These are phyloP conservation scores for Actinernus sp. DNA, from an alignment of 92 coral and sea anemone species.

Conservation along the genomic window DNA sequence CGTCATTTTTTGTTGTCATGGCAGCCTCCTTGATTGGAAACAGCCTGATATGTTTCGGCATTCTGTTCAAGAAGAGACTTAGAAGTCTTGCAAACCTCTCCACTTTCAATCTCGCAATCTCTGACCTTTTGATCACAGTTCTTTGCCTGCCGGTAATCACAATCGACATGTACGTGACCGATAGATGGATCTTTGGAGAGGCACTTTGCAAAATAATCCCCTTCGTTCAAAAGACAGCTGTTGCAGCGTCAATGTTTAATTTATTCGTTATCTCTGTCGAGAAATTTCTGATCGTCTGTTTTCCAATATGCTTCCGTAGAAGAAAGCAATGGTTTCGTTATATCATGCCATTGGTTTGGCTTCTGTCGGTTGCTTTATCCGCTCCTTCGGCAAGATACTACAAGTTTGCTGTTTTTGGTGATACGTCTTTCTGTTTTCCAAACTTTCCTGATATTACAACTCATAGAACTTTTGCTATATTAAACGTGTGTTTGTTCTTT, in stretches of 20 bases:
- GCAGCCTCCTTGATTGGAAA: constrained; percentile 65
- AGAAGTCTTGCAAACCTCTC: constrained; percentile 66
- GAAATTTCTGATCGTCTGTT: constrained; percentile 77
- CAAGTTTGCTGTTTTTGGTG: background rate
- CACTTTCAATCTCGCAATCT: constrained; percentile 67
- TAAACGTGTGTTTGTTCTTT: constrained; percentile 17
- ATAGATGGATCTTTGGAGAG: constrained; percentile 71
- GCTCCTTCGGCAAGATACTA: constrained; percentile 2
- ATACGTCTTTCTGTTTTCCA: background rate
- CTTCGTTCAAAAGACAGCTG: constrained; percentile 50
- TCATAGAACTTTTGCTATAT: background rate
- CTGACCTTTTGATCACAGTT: constrained; percentile 69
- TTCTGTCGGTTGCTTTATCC: constrained; percentile 32
- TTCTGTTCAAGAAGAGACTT: constrained; percentile 24
- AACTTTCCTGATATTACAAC: background rate
- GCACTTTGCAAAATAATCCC: constrained; percentile 53
- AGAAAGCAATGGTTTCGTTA: constrained; percentile 37
- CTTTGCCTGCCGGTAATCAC: constrained; percentile 68
- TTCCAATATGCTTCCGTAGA: constrained; percentile 71
- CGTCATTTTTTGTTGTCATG: constrained; percentile 41
- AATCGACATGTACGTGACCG: constrained; percentile 54
- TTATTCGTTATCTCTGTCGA: constrained; percentile 68
- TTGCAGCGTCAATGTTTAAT: constrained; percentile 51
- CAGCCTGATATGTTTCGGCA: constrained; percentile 36
- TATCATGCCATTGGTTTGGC: constrained; percentile 40